phyloP scores from a whole-genome alignment of 2,888 invertebrate species.

The Epinotia ramella region DNA sequence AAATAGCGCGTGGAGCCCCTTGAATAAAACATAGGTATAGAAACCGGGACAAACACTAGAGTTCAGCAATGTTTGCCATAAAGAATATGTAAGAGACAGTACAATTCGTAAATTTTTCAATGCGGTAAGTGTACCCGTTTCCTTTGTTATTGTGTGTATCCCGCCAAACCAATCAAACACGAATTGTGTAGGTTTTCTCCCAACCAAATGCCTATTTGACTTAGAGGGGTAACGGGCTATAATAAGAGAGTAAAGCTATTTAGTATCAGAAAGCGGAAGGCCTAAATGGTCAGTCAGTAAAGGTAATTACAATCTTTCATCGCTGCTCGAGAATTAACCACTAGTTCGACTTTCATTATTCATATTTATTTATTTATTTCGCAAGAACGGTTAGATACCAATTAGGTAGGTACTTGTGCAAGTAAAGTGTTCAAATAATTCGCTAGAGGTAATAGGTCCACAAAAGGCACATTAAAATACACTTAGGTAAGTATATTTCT shows the following conservation, averaged over 20 bases:
- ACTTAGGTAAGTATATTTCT: neutral
- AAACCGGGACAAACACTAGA: too few species aligned
- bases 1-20: too few species aligned
- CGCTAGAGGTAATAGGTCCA: neutral
- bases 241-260: neutral
- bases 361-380: too few species aligned
- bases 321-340: too few species aligned
- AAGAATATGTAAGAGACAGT: neutral
- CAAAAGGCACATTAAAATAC: neutral
- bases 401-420: too few species aligned
- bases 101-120: neutral
- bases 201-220: neutral
- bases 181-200: neutral
- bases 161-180: neutral
- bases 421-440: too few species aligned
- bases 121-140: neutral
- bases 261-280: neutral
- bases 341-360: too few species aligned
- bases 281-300: neutral
- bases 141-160: neutral
- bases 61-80: too few species aligned
- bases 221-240: neutral
- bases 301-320: neutral
- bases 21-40: too few species aligned
- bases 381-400: too few species aligned